Evolutionary conservation across 2,113 vertebrate genomes (phyloP), one percentile per base, ranked within the genome.

Genomic region (Microcebus jonahi): DNA sequence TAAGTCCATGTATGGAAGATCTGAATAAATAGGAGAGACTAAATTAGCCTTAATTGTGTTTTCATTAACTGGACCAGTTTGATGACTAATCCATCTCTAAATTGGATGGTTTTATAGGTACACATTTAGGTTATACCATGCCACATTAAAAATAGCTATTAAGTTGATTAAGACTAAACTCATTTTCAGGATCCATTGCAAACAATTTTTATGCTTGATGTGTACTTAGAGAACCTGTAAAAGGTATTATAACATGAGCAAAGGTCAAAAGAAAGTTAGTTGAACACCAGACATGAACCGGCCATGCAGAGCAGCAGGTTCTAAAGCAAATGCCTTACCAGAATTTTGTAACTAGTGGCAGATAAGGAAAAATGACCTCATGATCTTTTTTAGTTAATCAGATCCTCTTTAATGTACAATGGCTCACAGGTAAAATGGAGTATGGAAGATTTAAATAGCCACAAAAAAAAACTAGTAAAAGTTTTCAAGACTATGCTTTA

Each of bases 91-190:
- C 71, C 61, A 94, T 92, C 84, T 92, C 59, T 85, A 93, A 94
- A 71, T 55, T 93, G 39, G 31, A 61, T 93, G 80, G 73, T 59
- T 96, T 96, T 88, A 89, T 36, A 95, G 79, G 84, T 42, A n/a
- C 39, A 82, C 21, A 80, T 91, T 70, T 92, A 94, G 90, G 87
- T 89, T 88, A 73, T 48, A 65, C 48, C 53, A 71, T 77, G 90
- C 87, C 67, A 87, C 65, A 88, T 88, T 95, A 90, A 92, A 95
- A 92, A 68, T 18, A 93, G 50, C 67, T 79, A 77, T 94, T 91
- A 93, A 76, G 85, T 39, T 92, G 70, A 95, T 97, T 93, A 97
- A 96, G 45, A 71, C 27, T 63, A 82, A 92, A 81, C 39, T 92
- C 39, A 50, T 81, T 87, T 85, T 81, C 84, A 57, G 80, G 92